Base-by-base conservation (phyloP, 1,140 invertebrate species). In the Belonocnema kinseyi region DNA sequence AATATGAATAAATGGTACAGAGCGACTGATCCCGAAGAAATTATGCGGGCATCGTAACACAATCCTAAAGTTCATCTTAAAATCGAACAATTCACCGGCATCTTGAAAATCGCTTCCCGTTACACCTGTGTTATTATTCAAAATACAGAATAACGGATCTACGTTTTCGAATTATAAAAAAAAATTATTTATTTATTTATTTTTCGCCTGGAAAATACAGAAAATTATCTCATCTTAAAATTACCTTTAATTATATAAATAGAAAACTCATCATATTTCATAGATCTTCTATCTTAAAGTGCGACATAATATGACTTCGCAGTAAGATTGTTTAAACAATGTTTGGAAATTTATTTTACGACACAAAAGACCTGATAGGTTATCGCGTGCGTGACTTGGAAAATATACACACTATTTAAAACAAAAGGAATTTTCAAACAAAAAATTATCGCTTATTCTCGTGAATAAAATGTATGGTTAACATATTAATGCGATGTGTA, bases 1-100 rank as follows among this genome's bases (percentile, higher is more conserved):
- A 61, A 61, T 12, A 61, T 61, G 13, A 61, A 61, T 61, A 61
- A 61, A 61, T 61, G 61, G 61, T 6, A 46, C 16, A 26, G 61
- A 16, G 33, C 16, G 16, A 13, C 7, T 58, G 56, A 11, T 14
- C 33, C 40, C 40, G 33, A 66, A 66, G 61, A 66, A 66, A 66
- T 76, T 51, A 88, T 88, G 86, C 86, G 87, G 86, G 85, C 77
- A 77, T 72, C 71, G 86, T 87, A 88, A 88, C 76, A 81, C 66
- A 82, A 88, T 88, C 85, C 82, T 82, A 75, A 46, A 46, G 40
- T 46, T 46, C 74, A 72, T 83, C 77, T 77, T 76, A 73, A 85
- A 74, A 66, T 78, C 79, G 83, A 87, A 90, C 88, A 88, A 89
- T 89, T 87, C 81, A 81, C 88, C 87, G 82, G 76, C 87, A 90